A percentile compares a stretch with the other conserved stretches of the same genome.
phyloP scores from a whole-genome alignment of 1,140 invertebrate species.

The Dendroctonus valens region DNA sequence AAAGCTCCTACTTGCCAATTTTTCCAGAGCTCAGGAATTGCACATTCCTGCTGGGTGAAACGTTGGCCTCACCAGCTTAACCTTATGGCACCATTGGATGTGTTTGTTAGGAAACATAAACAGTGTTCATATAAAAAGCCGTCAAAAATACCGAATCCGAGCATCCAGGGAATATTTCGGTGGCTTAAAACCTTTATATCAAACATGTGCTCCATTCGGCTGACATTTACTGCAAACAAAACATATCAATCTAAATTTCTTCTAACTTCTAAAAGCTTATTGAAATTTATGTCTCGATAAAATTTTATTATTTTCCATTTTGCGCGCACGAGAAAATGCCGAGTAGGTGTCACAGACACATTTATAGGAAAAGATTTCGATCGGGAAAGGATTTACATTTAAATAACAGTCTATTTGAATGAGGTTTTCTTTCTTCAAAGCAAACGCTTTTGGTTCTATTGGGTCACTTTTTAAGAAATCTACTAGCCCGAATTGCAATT shows the following conservation, averaged over 20 bases:
- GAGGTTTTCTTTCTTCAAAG: too few relatives aligned
- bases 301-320: slow-evolving; percentile 15
- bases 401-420: not conserved
- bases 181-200: not conserved
- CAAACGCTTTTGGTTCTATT: too few relatives aligned
- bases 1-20: too few relatives aligned
- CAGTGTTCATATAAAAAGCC: not conserved
- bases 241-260: not conserved
- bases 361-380: slow-evolving; percentile 1
- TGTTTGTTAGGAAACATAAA: not conserved
- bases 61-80: too few relatives aligned
- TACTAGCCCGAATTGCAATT: too few relatives aligned
- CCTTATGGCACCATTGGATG: not conserved
- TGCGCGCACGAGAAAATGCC: not conserved
- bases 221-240: not conserved
- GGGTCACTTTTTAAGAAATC: too few relatives aligned
- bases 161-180: not conserved
- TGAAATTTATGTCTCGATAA: slow-evolving; percentile 15
- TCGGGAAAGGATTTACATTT: not conserved
- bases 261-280: slow-evolving; percentile 4
- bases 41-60: too few relatives aligned
- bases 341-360: slow-evolving; percentile 7
- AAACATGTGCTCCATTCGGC: not conserved
- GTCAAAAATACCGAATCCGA: not conserved
- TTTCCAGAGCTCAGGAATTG: too few relatives aligned